Base-by-base conservation (phyloP, 2,797 vertebrate genomes). In the Melanotaenia parkinsoni region DNA sequence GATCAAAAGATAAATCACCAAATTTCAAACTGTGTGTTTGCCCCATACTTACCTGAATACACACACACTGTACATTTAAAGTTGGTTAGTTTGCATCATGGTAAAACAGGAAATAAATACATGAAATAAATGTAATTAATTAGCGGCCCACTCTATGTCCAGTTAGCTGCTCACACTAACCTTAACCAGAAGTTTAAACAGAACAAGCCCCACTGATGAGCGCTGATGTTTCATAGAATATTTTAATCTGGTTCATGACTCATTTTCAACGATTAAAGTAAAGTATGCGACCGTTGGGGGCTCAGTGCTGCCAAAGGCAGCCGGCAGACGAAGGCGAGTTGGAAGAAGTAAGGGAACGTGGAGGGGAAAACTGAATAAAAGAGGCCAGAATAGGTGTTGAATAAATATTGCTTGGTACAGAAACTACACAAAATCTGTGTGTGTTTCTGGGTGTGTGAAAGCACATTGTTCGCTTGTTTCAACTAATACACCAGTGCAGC, bases 401-500 rank as follows among this genome's bases (percentile, higher is more conserved):
- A 54, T 69, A 56, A 64, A 58, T 61, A 30, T 30, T 32, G 59
- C 24, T 40, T 50, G 28, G 37, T 56, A 66, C 63, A 20, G 58
- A 74, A 61, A 60, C 43, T n/a, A 4, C n/a, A 54, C 50, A 68
- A 60, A 61, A 67, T 73, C 26, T 10, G 22, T 70, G 50, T 61
- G 70, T 59, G 24, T 53, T n/a, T 67, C 11, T 71, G 65, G 77
- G 30, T 53, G n/a, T 67, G 24, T 71, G 65, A 77, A 60, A 47
- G 38, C 58, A 63, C 71, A 77, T 81, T 81, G 81, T 82, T 77
- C 59, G 81, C 82, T 87, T 80, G 53, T 81, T 79, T 72, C 54
- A 62, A 51, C 77, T 76, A 79, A 81, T 75, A 72, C 81, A 63
- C 60, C 69, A 51, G 63, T 1, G 40, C 54, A 81, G 81, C 73